These are phyloP conservation scores for Atractosteus spatula DNA, from an alignment of 2,113 vertebrate genomes.

Conservation along the genomic window DNA sequence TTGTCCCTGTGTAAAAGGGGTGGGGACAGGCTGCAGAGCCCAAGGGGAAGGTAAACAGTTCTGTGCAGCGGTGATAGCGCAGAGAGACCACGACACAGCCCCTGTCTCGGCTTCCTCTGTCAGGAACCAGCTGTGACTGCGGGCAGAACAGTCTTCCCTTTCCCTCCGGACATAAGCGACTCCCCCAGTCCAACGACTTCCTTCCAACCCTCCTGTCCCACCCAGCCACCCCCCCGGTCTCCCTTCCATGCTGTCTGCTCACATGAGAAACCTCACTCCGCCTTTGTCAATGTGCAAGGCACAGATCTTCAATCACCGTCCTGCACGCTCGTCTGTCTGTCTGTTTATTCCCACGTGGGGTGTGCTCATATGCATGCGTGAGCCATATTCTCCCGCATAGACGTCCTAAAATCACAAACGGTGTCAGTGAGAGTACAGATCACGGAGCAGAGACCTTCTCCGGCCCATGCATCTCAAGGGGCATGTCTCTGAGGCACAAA, in stretches of 20 bases:
- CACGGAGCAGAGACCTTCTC: too few relatives aligned
- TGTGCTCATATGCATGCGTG: not conserved
- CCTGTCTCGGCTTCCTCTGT: slow-evolving; percentile 68
- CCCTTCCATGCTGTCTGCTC: not conserved
- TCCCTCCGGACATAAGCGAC: slow-evolving; percentile 40
- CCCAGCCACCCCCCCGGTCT: not conserved
- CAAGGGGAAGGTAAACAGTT: slow-evolving; percentile 63
- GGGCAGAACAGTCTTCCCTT: slow-evolving; percentile 54
- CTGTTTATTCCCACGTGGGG: not conserved
- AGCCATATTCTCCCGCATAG: not conserved
- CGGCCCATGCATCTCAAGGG: too few relatives aligned
- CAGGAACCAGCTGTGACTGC: slow-evolving; percentile 85
- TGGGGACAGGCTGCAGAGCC: slow-evolving; percentile 37
- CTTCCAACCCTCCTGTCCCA: slow-evolving; percentile 34
- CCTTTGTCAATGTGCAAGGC: not conserved
- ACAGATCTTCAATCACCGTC: not conserved
- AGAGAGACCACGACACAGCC: slow-evolving; percentile 59
- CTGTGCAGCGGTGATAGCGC: slow-evolving; percentile 68
- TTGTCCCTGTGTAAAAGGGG: slow-evolving; percentile 23
- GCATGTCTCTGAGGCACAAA: too few relatives aligned
- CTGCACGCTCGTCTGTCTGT: not conserved
- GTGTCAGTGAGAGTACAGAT: not conserved
- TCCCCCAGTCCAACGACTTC: slow-evolving; percentile 66
- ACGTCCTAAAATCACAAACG: not conserved
- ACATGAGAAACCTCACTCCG: not conserved